These are phyloP conservation scores for Pangasianodon gigas DNA, from an alignment of 2,113 vertebrate species.

Conservation along the genomic window DNA sequence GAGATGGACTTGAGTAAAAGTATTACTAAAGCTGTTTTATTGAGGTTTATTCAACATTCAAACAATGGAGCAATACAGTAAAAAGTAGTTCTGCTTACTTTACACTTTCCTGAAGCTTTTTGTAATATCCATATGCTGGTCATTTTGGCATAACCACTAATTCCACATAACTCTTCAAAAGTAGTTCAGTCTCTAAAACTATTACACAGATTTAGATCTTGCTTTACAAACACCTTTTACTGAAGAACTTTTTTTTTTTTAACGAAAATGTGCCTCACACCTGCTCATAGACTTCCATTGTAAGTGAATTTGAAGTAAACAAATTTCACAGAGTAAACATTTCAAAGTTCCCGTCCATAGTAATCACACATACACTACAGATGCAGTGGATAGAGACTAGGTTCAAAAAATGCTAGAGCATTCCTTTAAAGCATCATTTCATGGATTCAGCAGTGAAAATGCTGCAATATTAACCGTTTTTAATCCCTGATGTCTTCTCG, in stretches of 20 bases:
- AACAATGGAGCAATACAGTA: background rate
- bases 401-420: background rate
- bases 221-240: background rate
- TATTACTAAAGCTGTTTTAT: background rate
- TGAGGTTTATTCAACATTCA: background rate
- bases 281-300: background rate
- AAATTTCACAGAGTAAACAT: background rate
- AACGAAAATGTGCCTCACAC: too few relatives aligned
- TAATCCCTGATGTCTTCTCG: background rate
- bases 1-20: background rate
- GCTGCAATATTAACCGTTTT: background rate
- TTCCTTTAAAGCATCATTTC: background rate
- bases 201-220: background rate
- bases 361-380: background rate
- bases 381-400: background rate
- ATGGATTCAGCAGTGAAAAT: background rate
- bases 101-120: too few relatives aligned
- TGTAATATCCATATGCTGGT: background rate
- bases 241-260: background rate
- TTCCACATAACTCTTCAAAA: background rate
- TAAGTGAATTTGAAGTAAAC: background rate
- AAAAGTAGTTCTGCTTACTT: too few relatives aligned
- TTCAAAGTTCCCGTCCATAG: background rate
- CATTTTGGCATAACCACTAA: background rate
- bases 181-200: background rate